Base-by-base conservation (phyloP, 35 echinoderm and acorn worm species). In the Diadema setosum region DNA sequence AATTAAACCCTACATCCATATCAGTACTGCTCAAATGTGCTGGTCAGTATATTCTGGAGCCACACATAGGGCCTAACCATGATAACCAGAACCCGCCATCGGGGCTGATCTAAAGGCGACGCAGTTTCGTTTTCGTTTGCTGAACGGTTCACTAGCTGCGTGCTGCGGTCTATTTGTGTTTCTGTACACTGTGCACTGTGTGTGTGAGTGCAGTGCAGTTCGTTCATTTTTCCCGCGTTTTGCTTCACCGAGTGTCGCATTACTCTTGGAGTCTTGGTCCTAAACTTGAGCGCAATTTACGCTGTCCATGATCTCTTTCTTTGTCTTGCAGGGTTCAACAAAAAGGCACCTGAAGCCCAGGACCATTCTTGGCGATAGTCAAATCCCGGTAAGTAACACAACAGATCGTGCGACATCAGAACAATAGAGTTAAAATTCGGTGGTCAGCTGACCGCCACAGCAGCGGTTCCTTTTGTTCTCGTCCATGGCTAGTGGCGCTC, bases 371-470 rank as follows among this genome's bases (percentile, higher is more conserved):
- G 90, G 90, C 65, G 84, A 92, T 4, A 83, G 78, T 17, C 45
- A 84, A 30, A 82, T 87, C 35, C 90, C 81, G 57, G 90, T 92
- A 84, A 91, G 89, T n/a, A 57, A n/a, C 30, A 11, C 9, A 52
- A 52, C n/a, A n/a, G 48, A 52, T 52, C n/a, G 9, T 52, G 48
- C 9, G 9, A 52, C n/a, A n/a, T n/a, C n/a, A n/a, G n/a, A n/a
- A 52, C 48, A 52, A 52, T 11, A 52, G 48, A 52, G n/a, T 52
- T 52, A 52, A 52, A 52, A 11, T 52, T 52, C 48, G 9, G 48
- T 52, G 9, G 48, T n/a, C 48, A 52, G 48, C 18, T 42, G 34
- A 23, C 33, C 37, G 9, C 34, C 20, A 37, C 39, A 73, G n/a
- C n/a, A 32, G 27, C 35, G 18, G 39, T 5, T 39, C 31, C 67